Evolutionary conservation across 2,797 vertebrate species (phyloP).

Genomic region (Anguilla anguilla): DNA sequence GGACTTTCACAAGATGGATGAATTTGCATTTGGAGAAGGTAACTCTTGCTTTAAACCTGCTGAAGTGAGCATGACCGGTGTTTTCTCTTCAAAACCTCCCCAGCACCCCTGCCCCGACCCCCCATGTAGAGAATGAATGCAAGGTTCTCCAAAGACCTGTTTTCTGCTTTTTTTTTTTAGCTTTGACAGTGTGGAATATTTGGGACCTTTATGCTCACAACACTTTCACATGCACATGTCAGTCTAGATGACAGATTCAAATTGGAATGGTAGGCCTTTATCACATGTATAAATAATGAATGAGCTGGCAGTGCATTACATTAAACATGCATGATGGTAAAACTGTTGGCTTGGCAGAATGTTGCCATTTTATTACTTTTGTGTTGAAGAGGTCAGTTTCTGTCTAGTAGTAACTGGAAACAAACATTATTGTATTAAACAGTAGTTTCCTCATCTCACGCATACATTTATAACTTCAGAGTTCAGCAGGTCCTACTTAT

Average conservation of each 20-base stretch:
- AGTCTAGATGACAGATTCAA: neutral
- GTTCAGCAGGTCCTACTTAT: constrained; percentile 35
- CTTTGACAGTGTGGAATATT: neutral
- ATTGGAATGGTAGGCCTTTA: neutral
- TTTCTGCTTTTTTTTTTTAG: neutral
- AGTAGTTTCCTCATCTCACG: neutral
- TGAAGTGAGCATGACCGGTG: neutral
- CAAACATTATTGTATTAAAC: neutral
- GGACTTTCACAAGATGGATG: constrained; percentile 97
- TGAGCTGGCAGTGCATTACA: constrained; percentile 44
- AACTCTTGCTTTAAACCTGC: constrained; percentile 34
- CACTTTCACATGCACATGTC: neutral
- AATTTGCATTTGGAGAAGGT: constrained; percentile 97
- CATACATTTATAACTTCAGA: constrained; percentile 12
- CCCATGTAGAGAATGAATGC: neutral
- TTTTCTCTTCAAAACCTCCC: neutral
- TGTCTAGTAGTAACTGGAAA: neutral
- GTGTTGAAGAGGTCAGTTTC: constrained; percentile 25
- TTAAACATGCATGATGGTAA: constrained; percentile 55
- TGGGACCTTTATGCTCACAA: neutral
- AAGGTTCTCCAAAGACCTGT: neutral
- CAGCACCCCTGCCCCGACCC: neutral
- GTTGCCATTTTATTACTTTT: constrained; percentile 10
- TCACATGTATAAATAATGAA: constrained; percentile 54
- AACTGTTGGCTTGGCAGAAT: constrained; percentile 42